phyloP scores from a whole-genome alignment of 2,888 invertebrate species.

The Himalopsyche japonica region DNA sequence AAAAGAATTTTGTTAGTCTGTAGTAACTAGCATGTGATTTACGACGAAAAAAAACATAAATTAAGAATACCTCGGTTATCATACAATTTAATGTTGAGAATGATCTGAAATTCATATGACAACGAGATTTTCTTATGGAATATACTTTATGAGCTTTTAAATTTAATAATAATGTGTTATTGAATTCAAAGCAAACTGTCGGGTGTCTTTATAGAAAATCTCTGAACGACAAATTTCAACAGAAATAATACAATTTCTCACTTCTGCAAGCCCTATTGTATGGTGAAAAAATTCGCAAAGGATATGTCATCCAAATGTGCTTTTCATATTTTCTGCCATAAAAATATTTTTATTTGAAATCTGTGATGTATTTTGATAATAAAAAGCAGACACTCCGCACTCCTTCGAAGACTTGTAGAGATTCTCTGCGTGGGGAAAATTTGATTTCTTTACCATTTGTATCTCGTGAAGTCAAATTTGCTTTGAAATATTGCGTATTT shows the following conservation, averaged over 20 bases:
- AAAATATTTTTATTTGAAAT: constrained; percentile 32
- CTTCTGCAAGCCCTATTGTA: background rate
- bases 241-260: constrained; percentile 15
- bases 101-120: background rate
- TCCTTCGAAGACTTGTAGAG: constrained; percentile 1
- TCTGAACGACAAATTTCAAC: background rate
- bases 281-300: constrained; percentile 4
- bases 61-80: too few relatives aligned
- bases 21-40: too few relatives aligned
- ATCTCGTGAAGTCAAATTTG: background rate
- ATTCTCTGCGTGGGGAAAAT: background rate
- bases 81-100: background rate
- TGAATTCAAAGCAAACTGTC: background rate
- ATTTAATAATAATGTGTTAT: background rate
- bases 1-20: too few relatives aligned
- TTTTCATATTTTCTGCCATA: constrained; percentile 24
- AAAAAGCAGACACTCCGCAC: constrained; percentile 18
- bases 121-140: background rate
- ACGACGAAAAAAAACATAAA: background rate
- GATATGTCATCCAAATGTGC: constrained; percentile 26
- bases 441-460: constrained; percentile 6
- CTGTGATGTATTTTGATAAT: constrained; percentile 31
- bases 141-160: background rate
- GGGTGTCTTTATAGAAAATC: background rate
- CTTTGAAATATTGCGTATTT: background rate